Conservation (phyloP, 2,113 vertebrate species). For the Sinosuthora webbiana region DNA sequence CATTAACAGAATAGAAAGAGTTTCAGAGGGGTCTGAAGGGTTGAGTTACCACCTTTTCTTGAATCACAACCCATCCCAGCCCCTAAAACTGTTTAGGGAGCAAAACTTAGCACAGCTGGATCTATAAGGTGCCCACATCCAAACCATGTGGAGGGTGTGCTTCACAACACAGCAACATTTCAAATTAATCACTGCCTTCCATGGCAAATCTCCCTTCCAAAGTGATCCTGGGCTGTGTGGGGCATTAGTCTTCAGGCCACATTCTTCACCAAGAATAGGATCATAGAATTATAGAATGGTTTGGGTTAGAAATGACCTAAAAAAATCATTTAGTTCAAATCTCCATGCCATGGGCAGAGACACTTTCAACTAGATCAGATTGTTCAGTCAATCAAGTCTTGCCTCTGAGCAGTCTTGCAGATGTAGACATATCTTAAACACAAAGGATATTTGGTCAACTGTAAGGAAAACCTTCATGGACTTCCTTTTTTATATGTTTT, state of each 20-base stretch:
- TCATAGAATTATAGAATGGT: not conserved
- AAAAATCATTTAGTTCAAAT: not conserved
- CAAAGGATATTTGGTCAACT: fast-evolving
- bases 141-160: not conserved
- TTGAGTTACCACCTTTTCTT: not conserved
- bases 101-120: not conserved
- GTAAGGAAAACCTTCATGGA: not conserved
- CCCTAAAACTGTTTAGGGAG: not conserved
- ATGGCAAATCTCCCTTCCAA: not conserved
- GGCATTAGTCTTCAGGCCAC: not conserved
- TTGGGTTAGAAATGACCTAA: not conserved
- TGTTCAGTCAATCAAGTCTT: not conserved
- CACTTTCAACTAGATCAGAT: not conserved
- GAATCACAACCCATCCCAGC: not conserved
- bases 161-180: not conserved
- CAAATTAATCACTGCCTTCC: not conserved
- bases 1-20: not conserved
- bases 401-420: not conserved
- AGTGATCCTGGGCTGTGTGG: not conserved
- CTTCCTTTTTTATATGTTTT: not conserved
- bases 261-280: not conserved
- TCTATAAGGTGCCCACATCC: not conserved
- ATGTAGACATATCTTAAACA: not conserved
- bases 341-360: not conserved
- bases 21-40: not conserved